Percentiles rank a stretch among this genome's conserved stretches.
Evolutionary conservation across 2,797 vertebrate species (phyloP).

Genomic region (Danio jaintianensis): DNA sequence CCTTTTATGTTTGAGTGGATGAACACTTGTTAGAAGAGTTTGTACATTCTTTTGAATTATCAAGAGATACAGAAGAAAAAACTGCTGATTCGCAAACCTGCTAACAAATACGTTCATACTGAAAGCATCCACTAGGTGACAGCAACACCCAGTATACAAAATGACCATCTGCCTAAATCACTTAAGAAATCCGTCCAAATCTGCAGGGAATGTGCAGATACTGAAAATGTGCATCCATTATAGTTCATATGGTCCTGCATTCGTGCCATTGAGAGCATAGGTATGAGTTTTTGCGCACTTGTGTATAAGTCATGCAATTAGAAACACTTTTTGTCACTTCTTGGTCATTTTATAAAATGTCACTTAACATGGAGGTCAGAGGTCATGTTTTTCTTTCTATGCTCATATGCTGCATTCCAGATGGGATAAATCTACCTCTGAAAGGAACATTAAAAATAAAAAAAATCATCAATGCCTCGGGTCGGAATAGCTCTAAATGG

Average conservation of each 20-base stretch:
- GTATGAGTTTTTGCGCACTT: not conserved
- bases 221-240: not conserved
- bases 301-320: not conserved
- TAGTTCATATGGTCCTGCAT: not conserved
- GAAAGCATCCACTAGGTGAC: slow-evolving; percentile 75
- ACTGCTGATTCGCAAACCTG: not conserved
- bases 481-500: no score
- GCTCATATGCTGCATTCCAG: not conserved
- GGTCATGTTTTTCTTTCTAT: not conserved
- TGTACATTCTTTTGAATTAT: slow-evolving; percentile 38
- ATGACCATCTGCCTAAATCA: not conserved
- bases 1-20: slow-evolving; percentile 55
- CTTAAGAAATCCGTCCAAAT: not conserved
- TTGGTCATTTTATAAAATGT: not conserved
- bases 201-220: not conserved
- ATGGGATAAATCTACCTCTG: no score
- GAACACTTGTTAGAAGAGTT: slow-evolving; percentile 62
- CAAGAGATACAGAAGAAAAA: not conserved
- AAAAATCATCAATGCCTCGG: no score
- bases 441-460: no score
- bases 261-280: not conserved
- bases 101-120: not conserved
- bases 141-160: slow-evolving; percentile 63
- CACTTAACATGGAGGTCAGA: slow-evolving; percentile 23
- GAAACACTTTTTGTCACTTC: not conserved